Conservation (phyloP, 1,140 invertebrate species). For the Pseudomyrmex sp. region DNA sequence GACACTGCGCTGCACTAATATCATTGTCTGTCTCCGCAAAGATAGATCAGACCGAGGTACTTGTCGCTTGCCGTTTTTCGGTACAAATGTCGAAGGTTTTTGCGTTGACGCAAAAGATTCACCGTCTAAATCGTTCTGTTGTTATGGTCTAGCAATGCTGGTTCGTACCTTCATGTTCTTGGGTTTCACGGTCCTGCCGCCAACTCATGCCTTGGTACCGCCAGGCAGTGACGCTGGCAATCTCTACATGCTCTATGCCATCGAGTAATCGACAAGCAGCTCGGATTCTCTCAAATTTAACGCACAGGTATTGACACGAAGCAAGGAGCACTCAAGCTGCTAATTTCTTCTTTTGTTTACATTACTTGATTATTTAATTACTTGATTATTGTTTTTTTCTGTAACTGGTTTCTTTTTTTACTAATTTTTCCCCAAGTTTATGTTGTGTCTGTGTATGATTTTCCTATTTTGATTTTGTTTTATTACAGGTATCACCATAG, state of each 20-base stretch:
- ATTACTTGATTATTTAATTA: constrained; percentile 27
- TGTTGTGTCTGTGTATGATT: constrained; percentile 50
- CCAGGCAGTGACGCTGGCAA: constrained; percentile 88
- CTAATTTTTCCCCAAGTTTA: constrained; percentile 3
- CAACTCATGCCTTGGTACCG: constrained; percentile 91
- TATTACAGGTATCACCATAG: constrained; percentile 55
- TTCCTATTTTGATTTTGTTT: constrained; percentile 54
- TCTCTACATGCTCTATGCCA: constrained; percentile 92
- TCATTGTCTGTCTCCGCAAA: constrained; percentile 94
- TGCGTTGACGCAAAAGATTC: constrained; percentile 50
- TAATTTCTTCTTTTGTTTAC: constrained; percentile 31
- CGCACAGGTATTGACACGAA: constrained; percentile 73
- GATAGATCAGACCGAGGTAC: constrained; percentile 92
- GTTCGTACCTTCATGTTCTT: constrained; percentile 98
- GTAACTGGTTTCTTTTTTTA: constrained; percentile 29
- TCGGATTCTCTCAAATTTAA: constrained; percentile 82
- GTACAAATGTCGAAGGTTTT: constrained; percentile 50
- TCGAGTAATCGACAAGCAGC: constrained; percentile 87
- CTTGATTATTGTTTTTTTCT: constrained; percentile 25
- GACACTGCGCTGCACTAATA: constrained; percentile 92
- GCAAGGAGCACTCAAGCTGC: not conserved
- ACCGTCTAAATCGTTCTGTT: constrained; percentile 71
- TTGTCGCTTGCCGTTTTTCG: constrained; percentile 70
- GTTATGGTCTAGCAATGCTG: constrained; percentile 89
- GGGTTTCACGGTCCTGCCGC: constrained; percentile 94